Evolutionary conservation across 2,888 invertebrate genomes (phyloP).

Genomic region (Chaetoderma sp.): DNA sequence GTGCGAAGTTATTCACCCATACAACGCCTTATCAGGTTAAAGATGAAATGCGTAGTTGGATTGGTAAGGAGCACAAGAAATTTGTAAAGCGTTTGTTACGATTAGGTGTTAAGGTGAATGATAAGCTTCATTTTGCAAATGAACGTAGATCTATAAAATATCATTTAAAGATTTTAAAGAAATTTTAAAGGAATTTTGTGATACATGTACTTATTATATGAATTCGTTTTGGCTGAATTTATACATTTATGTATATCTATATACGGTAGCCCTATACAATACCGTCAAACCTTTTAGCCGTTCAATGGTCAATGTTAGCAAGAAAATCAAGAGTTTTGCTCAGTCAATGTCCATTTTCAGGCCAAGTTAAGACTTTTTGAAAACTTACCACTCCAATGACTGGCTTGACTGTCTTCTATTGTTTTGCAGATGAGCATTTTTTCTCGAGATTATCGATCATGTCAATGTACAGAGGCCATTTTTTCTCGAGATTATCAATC

Average conservation of each 20-base stretch:
- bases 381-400: too few species aligned
- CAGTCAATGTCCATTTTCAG: too few species aligned
- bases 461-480: too few species aligned
- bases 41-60: constrained; percentile 85
- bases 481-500: too few species aligned
- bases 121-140: constrained; percentile 76
- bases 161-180: constrained; percentile 81
- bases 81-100: constrained; percentile 79
- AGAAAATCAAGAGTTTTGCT: too few species aligned
- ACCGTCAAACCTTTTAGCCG: background rate
- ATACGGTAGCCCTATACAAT: background rate
- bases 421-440: too few species aligned
- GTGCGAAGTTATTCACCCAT: constrained; percentile 81
- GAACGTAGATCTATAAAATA: constrained; percentile 75
- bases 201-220: too few species aligned
- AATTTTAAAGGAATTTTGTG: constrained; percentile 35
- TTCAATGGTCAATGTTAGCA: background rate
- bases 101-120: constrained; percentile 77
- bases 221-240: background rate
- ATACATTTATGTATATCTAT: background rate
- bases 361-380: too few species aligned
- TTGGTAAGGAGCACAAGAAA: constrained; percentile 83
- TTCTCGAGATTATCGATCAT: too few species aligned
- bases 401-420: too few species aligned
- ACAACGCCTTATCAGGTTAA: constrained; percentile 92